Conservation (phyloP, 2,888 invertebrate species). For the Tyria jacobaeae region DNA sequence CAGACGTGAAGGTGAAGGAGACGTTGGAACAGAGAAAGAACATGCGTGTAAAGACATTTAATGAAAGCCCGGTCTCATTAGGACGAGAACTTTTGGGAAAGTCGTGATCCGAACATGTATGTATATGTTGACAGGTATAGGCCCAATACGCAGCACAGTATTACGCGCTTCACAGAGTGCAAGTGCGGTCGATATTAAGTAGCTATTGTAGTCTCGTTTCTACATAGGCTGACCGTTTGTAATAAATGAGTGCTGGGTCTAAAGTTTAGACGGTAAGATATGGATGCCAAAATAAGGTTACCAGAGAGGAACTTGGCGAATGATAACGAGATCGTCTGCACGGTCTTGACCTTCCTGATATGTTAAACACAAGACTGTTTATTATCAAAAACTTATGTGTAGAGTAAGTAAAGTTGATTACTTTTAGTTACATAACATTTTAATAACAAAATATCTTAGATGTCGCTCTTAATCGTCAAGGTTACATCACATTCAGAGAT, state of each 20-base stretch:
- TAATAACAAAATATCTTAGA: background rate
- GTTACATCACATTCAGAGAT: background rate
- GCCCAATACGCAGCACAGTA: too few relatives aligned
- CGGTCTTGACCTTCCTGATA: slow-evolving; percentile 1
- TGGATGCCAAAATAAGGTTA: background rate
- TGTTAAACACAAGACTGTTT: background rate
- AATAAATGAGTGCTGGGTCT: background rate
- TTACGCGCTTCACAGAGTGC: too few relatives aligned
- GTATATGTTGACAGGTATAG: too few relatives aligned
- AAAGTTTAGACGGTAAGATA: background rate
- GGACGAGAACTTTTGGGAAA: too few relatives aligned
- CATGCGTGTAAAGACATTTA: too few relatives aligned
- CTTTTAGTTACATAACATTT: background rate
- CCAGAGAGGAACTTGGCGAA: background rate
- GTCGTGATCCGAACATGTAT: too few relatives aligned
- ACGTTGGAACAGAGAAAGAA: too few relatives aligned
- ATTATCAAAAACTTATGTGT: background rate
- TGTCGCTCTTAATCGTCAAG: slow-evolving; percentile 1
- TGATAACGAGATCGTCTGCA: background rate
- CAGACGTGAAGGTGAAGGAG: too few relatives aligned
- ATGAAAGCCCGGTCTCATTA: too few relatives aligned
- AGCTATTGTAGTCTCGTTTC: too few relatives aligned
- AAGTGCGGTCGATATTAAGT: too few relatives aligned
- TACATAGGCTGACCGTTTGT: too few relatives aligned
- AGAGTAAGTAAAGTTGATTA: background rate